Percentiles rank a stretch among this genome's conserved stretches.
These are phyloP conservation scores for Cordilura impudica DNA, from an alignment of 2,888 invertebrate genomes.

Conservation along the genomic window DNA sequence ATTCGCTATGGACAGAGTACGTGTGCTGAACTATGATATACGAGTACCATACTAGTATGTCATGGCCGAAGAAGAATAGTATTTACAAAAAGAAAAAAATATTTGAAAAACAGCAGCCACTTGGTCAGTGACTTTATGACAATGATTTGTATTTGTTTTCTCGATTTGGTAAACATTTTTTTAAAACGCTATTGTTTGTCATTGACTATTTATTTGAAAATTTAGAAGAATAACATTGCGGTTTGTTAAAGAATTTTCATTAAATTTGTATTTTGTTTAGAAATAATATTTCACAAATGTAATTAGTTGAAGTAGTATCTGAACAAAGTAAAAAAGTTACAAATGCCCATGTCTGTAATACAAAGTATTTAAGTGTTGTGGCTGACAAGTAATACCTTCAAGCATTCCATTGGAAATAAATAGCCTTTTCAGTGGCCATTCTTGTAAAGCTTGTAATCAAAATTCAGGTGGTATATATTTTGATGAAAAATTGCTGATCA, in stretches of 20 bases:
- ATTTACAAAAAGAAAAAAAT: slow-evolving; percentile 1
- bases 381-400: no score
- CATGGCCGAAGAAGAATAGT: slow-evolving; percentile 17
- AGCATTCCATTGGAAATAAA: no score
- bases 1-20: slow-evolving; percentile 28
- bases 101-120: background rate
- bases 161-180: background rate
- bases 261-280: background rate
- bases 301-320: background rate
- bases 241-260: background rate
- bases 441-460: no score
- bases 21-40: slow-evolving; percentile 5
- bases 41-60: background rate
- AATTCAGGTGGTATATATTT: no score
- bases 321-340: no score
- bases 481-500: no score
- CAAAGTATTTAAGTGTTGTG: no score
- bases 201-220: background rate
- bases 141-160: background rate
- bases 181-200: background rate
- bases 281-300: background rate
- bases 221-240: background rate
- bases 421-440: no score
- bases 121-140: slow-evolving; percentile 3
- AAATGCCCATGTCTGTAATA: no score